Evolutionary conservation across 2,888 invertebrate species (phyloP).

Genomic region (Hirtodrosophila trivittata): DNA sequence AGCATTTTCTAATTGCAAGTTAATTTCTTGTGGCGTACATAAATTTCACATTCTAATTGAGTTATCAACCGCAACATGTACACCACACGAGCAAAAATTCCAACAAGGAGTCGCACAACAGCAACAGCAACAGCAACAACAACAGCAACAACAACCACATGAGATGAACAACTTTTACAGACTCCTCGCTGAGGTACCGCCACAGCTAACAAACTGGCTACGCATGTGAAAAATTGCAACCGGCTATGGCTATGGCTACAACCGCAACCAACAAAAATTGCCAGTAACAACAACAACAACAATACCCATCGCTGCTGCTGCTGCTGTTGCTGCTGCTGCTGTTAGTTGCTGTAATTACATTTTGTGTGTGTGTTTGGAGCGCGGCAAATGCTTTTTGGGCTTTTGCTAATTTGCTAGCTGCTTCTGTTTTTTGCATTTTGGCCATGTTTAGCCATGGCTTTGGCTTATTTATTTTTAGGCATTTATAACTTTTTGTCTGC

Average conservation of each 20-base stretch:
- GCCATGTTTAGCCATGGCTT: constrained; percentile 59
- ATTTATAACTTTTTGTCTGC: constrained; percentile 65
- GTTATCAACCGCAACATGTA: constrained; percentile 81
- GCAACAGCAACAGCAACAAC: constrained; percentile 24
- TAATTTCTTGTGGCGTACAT: constrained; percentile 81
- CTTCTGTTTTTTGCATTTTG: constrained; percentile 70
- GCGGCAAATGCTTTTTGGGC: constrained; percentile 65
- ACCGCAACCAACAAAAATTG: constrained; percentile 53
- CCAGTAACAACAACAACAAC: constrained; percentile 35
- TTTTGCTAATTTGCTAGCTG: constrained; percentile 73
- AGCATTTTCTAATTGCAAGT: constrained; percentile 80
- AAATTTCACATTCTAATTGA: constrained; percentile 81
- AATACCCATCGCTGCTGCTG: constrained; percentile 27
- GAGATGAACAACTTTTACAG: constrained; percentile 71
- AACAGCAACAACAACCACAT: constrained; percentile 18
- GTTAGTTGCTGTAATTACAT: constrained; percentile 75
- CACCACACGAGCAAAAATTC: constrained; percentile 54
- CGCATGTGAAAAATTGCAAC: constrained; percentile 79
- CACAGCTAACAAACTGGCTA: constrained; percentile 65
- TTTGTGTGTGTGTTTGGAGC: constrained; percentile 45
- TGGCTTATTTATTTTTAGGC: constrained; percentile 69
- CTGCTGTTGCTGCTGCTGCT: constrained; percentile 9
- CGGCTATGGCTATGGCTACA: constrained; percentile 51
- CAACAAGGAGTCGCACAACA: constrained; percentile 54
- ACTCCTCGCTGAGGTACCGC: constrained; percentile 26